Conservation (phyloP, 2,797 vertebrate genomes). For the Brotula barbata region DNA sequence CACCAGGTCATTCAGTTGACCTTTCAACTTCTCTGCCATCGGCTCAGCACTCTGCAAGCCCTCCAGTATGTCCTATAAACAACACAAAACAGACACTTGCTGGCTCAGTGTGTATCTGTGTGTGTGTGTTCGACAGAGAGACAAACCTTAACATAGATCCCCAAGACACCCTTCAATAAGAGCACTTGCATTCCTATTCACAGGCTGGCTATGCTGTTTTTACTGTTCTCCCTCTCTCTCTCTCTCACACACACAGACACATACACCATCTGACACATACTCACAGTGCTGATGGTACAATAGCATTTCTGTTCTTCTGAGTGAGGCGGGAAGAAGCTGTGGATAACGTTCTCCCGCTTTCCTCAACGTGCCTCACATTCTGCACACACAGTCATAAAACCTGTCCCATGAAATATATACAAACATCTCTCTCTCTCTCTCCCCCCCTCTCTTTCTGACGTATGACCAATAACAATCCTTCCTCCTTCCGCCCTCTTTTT, state of each 20-base stretch:
- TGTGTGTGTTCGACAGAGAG: slow-evolving; percentile 21
- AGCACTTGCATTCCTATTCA: slow-evolving; percentile 62
- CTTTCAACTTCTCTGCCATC: slow-evolving; percentile 90
- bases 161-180: slow-evolving; percentile 65
- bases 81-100: slow-evolving; percentile 58
- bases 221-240: slow-evolving; percentile 30
- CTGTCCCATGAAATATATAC: slow-evolving; percentile 75
- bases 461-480: slow-evolving; percentile 66
- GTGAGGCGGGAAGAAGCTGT: slow-evolving; percentile 72
- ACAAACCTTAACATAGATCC: slow-evolving; percentile 51
- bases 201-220: slow-evolving; percentile 48
- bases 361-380: slow-evolving; percentile 72
- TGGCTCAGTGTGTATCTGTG: slow-evolving; percentile 37
- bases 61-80: slow-evolving; percentile 86
- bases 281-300: slow-evolving; percentile 77
- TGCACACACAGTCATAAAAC: slow-evolving; percentile 73
- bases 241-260: slow-evolving; percentile 22
- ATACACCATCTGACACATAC: slow-evolving; percentile 61
- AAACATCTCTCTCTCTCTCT: slow-evolving; percentile 46
- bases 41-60: slow-evolving; percentile 87
- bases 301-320: slow-evolving; percentile 79
- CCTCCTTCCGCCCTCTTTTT: slow-evolving; percentile 35
- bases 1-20: slow-evolving; percentile 91
- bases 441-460: slow-evolving; percentile 59
- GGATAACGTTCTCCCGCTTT: slow-evolving; percentile 73